Percentiles rank a stretch among this genome's conserved stretches.
Evolutionary conservation across 2,888 invertebrate species (phyloP).

Genomic region (Nowickia ferox): DNA sequence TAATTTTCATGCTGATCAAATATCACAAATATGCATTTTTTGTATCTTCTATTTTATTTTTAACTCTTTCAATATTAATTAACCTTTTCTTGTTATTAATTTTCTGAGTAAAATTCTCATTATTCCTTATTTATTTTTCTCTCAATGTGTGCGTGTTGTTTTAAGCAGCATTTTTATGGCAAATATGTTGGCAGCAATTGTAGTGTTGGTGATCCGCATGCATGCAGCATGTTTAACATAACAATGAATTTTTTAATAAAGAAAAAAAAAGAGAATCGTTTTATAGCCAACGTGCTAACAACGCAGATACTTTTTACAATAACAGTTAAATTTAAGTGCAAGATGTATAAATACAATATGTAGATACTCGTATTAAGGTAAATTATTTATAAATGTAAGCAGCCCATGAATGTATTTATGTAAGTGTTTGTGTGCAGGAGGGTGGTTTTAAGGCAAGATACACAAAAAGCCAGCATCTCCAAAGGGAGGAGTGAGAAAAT

Average conservation of each 20-base stretch:
- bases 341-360: conserved; percentile 5
- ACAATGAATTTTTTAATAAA: background rate
- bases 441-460: background rate
- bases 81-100: too few relatives aligned
- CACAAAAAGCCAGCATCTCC: background rate
- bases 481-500: background rate
- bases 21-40: too few relatives aligned
- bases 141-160: background rate
- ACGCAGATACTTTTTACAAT: background rate
- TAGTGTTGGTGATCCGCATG: background rate
- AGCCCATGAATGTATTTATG: background rate
- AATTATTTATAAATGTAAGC: conserved; percentile 28
- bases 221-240: background rate
- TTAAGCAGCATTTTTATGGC: background rate
- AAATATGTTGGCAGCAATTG: too few relatives aligned
- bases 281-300: background rate
- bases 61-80: too few relatives aligned
- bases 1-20: too few relatives aligned
- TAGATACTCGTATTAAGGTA: conserved; percentile 26
- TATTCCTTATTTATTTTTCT: background rate
- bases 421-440: background rate
- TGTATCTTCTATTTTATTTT: too few relatives aligned
- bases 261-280: background rate
- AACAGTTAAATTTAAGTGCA: background rate
- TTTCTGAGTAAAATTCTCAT: background rate